Base-by-base conservation (phyloP, 2,797 vertebrate genomes). In the Bovichtus diacanthus region DNA sequence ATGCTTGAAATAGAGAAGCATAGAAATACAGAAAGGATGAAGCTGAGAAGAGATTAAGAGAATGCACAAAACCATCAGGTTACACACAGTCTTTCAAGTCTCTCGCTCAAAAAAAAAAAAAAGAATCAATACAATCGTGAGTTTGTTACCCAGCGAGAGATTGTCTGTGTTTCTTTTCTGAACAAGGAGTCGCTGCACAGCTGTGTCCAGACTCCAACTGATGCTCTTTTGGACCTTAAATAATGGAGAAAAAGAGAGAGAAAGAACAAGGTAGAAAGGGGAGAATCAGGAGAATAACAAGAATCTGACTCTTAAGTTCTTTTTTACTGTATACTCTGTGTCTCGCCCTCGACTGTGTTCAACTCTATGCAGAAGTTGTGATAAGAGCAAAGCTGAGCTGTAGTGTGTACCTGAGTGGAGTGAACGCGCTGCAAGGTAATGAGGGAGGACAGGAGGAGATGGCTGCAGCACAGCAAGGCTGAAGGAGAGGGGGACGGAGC, bases 381-480 rank as follows among this genome's bases (percentile, higher is more conserved):
- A 88, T 82, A 85, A 84, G 81, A 87, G 58, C 63, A 64, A 60
- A 70, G 74, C 77, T 49, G 75, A 76, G 80, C 70, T 46, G 62
- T 23, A 10, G n/a, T 36, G 62, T 93, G 89, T 90, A 99, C 98
- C 97, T 98, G 95, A 76, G 95, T 78, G 2, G 92, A 92, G 91
- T 96, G 95, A 84, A 88, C 43, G 62, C 88, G 92, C 89, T 97
- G 98, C 84, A 96, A 96, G 74, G 91, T 86, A 76, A 97, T 86
- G 82, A 98, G 95, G 65, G 97, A 96, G 15, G 95, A 94, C 65
- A 95, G 90, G 84, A 99, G 93, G 27, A 99, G 95, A 91, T 96
- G 96, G 64, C 95, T 94, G 65, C 96, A 96, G 87, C 95, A 96
- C 47, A 96, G 93, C 82, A 97, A 90, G 6, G 93, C 1, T 44